Base-by-base conservation (phyloP, 2,888 invertebrate genomes). In the Pseudococcus jackbeardsleyi region DNA sequence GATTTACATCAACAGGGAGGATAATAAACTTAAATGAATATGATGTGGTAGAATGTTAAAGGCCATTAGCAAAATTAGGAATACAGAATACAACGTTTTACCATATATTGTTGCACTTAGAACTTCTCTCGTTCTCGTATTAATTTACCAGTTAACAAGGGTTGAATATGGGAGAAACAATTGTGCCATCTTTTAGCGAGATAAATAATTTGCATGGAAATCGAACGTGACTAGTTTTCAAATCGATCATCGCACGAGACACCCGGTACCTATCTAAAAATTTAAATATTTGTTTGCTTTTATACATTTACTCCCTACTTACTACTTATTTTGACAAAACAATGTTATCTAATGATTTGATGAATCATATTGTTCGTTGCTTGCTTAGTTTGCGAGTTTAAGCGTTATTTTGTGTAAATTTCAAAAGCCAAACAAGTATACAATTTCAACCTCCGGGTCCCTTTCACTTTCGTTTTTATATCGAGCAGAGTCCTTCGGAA, bases 11-110 rank as follows among this genome's bases (percentile, higher is more conserved):
- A 17, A 42, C 42, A 9, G 8, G 17, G 64, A 64, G 64, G 64
- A 77, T 39, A 33, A 77, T 39, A n/a, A 77, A 77, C 77, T 64
- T 39, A 39, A 77, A 77, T n/a, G 39, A 77, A 39, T 39, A 77
- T 77, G 77, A 77, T 77, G 39, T 77, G 77, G 77, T 77, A 5
- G 9, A 77, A 33, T 33, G 33, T 77, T 39, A 77, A 39, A 77
- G 77, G 39, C 77, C 39, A 77, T 77, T 77, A 77, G 77, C 77
- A 39, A 77, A 77, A 77, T 77, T 77, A 77, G 39, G 77, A 39
- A 77, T 77, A 77, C 39, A 77, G 15, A 15, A 77, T 33, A 39
- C 39, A n/a, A 77, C 77, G 39, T 26, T 42, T 7, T 64, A 64
- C 64, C 59, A 59, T 64, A 64, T 39, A 77, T 77, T 77, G 39